Evolutionary conservation across 2,888 invertebrate species (phyloP).

Genomic region (Exephanes ischioxanthus): DNA sequence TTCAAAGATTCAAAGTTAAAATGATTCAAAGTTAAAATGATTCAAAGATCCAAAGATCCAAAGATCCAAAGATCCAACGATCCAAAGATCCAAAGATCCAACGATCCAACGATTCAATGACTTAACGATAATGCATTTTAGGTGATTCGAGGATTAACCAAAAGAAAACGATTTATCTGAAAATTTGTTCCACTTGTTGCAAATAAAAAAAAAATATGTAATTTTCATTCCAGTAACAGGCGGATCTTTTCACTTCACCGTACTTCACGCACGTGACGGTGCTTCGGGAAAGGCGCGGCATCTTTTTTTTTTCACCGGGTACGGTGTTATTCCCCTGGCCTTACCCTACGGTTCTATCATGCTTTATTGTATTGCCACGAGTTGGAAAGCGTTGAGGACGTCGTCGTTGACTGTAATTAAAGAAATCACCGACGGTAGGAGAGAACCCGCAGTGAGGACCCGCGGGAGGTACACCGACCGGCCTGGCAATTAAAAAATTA

Average conservation of each 20-base stretch:
- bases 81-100: too few relatives aligned
- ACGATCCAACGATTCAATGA: too few relatives aligned
- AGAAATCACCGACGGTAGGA: slow-evolving; percentile 54
- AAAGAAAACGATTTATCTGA: not conserved
- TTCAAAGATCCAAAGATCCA: too few relatives aligned
- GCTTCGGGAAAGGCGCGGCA: slow-evolving; percentile 10
- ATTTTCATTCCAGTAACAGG: not conserved
- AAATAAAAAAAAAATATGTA: not conserved
- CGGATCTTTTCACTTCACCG: not conserved
- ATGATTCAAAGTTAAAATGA: too few relatives aligned
- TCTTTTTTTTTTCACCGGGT: not conserved
- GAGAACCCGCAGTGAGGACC: slow-evolving; percentile 36
- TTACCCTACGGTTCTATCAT: slow-evolving; percentile 11
- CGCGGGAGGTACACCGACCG: slow-evolving; percentile 29
- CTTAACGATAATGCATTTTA: too few relatives aligned
- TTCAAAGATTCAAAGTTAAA: too few relatives aligned
- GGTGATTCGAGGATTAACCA: too few relatives aligned
- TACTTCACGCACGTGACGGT: not conserved
- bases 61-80: too few relatives aligned
- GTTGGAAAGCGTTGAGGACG: slow-evolving; percentile 59
- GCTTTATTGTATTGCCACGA: slow-evolving; percentile 24
- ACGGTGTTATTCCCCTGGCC: not conserved
- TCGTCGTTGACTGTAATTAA: slow-evolving; percentile 59
- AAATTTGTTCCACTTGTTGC: not conserved
- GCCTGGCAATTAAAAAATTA: slow-evolving; percentile 72